phyloP scores from a whole-genome alignment of 2,113 vertebrate species.

The Platichthys stellatus region DNA sequence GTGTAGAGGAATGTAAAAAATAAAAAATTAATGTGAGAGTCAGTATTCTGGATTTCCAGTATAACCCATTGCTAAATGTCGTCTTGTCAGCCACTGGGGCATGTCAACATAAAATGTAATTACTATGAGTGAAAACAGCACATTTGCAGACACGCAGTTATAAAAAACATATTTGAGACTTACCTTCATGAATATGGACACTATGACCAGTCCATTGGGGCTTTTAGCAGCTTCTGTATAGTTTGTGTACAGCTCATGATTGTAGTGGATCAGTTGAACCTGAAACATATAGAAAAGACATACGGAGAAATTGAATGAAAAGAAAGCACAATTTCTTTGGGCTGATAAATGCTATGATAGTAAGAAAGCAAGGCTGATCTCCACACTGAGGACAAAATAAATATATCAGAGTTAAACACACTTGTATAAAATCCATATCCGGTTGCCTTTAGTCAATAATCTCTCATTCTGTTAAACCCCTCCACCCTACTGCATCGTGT shows the following conservation, averaged over 20 bases:
- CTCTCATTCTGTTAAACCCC: constrained; percentile 1
- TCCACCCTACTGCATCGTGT: constrained; percentile 5
- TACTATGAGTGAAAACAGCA: constrained; percentile 1
- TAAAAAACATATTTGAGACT: constrained; percentile 72
- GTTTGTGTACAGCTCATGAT: constrained; percentile 97
- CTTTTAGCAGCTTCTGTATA: constrained; percentile 98
- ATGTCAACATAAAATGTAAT: background rate
- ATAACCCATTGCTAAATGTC: too few relatives aligned
- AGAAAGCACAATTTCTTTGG: background rate
- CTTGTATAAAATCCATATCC: constrained; percentile 14
- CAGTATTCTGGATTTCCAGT: too few relatives aligned
- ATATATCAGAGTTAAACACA: background rate
- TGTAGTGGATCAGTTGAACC: constrained; percentile 99
- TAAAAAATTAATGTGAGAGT: background rate
- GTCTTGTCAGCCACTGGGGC: constrained; percentile 5
- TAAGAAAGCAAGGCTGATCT: background rate
- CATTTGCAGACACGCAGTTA: too few relatives aligned
- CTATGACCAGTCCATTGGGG: constrained; percentile 96
- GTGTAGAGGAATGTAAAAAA: background rate
- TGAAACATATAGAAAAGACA: constrained; percentile 67
- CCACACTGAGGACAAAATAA: constrained; percentile 3
- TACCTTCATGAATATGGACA: constrained; percentile 99
- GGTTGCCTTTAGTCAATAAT: background rate
- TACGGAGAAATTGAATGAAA: background rate
- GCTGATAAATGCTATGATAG: background rate